Evolutionary conservation across 2,888 invertebrate genomes (phyloP).

Genomic region (Thera britannica): DNA sequence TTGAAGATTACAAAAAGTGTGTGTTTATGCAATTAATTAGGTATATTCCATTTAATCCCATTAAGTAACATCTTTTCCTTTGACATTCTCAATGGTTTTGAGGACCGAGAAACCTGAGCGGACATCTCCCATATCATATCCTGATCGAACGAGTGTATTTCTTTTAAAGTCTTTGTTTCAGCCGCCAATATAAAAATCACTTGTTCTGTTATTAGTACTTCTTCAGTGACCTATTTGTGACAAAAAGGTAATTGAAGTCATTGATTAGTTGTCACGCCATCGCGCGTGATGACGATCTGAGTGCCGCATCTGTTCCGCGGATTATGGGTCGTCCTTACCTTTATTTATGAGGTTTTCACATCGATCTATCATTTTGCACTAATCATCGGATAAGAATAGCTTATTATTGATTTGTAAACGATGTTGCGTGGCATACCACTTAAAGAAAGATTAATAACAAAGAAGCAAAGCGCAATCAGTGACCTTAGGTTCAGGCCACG

Average conservation of each 20-base stretch:
- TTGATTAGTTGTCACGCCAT: conserved; percentile 21
- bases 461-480: conserved; percentile 1
- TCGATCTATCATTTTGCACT: conserved; percentile 22
- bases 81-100: no score
- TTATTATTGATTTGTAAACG: conserved; percentile 13
- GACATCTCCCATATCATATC: no score
- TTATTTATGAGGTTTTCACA: conserved; percentile 45
- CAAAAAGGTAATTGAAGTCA: conserved; percentile 4
- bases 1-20: no score
- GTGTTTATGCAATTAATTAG: no score
- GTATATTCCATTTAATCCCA: no score
- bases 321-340: conserved; percentile 34
- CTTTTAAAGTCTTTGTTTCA: no score
- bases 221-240: conserved; percentile 13
- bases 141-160: no score
- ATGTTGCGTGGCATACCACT: conserved; percentile 7
- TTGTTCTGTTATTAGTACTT: not conserved
- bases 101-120: no score
- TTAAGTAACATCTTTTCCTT: no score
- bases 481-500: not conserved
- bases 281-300: conserved; percentile 13
- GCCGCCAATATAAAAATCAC: not conserved
- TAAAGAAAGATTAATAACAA: not conserved
- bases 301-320: conserved; percentile 1
- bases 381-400: conserved; percentile 24